A percentile compares a stretch with the other conserved stretches of the same genome.
Conservation (phyloP, 2,113 vertebrate species). For the Lepisosteus oculatus region DNA sequence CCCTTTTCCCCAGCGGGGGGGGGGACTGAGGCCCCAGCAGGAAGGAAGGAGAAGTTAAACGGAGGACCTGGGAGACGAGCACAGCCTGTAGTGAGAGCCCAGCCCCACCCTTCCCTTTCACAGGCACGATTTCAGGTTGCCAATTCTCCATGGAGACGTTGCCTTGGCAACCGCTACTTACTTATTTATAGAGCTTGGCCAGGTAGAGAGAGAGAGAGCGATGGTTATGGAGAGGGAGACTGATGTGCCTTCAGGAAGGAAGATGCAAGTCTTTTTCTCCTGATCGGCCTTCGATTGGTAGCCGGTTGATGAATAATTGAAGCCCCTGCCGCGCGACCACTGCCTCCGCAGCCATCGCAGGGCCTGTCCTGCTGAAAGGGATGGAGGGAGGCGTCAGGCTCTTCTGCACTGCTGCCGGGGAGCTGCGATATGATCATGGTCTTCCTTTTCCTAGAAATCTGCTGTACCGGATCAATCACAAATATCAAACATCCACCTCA, state of each 20-base stretch:
- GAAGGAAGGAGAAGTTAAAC: neutral
- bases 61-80: too few species aligned
- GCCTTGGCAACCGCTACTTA: slow-evolving; percentile 73
- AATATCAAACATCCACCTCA: too few species aligned
- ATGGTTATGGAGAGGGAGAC: neutral
- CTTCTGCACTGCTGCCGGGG: too few species aligned
- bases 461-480: too few species aligned
- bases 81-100: neutral
- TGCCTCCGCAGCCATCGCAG: neutral
- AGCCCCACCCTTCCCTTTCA: slow-evolving; percentile 21
- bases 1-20: neutral
- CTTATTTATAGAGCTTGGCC: slow-evolving; percentile 63
- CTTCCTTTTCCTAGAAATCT: too few species aligned
- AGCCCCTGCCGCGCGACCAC: too few species aligned
- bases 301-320: too few species aligned
- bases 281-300: too few species aligned
- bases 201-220: slow-evolving; percentile 12
- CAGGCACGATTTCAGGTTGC: slow-evolving; percentile 56
- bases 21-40: neutral
- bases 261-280: neutral
- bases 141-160: slow-evolving; percentile 63
- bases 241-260: neutral
- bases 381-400: neutral
- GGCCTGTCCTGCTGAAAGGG: neutral
- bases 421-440: too few species aligned